These are phyloP conservation scores for Eilema depressum DNA, from an alignment of 2,888 invertebrate species.

Conservation along the genomic window DNA sequence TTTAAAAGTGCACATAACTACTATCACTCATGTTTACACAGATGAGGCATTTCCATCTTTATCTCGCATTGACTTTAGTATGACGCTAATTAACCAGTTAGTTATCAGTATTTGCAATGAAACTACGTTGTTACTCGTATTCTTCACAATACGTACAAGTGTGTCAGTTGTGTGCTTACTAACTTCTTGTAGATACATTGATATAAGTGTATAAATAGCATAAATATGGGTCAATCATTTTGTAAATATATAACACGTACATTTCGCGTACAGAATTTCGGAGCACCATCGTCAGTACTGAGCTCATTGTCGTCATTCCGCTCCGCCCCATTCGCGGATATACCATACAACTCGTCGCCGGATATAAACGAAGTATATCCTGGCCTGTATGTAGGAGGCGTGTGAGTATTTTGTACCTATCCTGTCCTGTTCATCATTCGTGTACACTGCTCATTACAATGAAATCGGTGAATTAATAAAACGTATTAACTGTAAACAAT, in stretches of 20 bases:
- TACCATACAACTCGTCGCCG: conserved; percentile 83
- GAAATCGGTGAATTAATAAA: too few species aligned
- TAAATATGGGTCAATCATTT: conserved; percentile 64
- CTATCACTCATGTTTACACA: neutral
- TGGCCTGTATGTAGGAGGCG: conserved; percentile 91
- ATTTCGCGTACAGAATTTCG: conserved; percentile 73
- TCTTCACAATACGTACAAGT: conserved; percentile 31
- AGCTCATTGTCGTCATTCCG: conserved; percentile 75
- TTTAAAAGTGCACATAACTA: conserved; percentile 3
- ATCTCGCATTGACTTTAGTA: conserved; percentile 40
- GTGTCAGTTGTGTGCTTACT: conserved; percentile 22
- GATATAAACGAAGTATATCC: conserved; percentile 93
- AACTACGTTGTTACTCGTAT: conserved; percentile 36
- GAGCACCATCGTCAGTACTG: conserved; percentile 75
- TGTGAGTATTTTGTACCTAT: conserved; percentile 82
- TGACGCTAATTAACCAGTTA: conserved; percentile 32
- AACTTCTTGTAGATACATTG: conserved; percentile 7
- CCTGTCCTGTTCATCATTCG: neutral
- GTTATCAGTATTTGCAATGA: conserved; percentile 47
- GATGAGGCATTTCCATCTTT: conserved; percentile 38
- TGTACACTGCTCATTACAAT: too few species aligned
- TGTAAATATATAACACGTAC: conserved; percentile 62
- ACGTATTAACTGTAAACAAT: too few species aligned
- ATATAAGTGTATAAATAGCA: neutral
- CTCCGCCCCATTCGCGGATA: conserved; percentile 69